Conservation (phyloP, 1,140 invertebrate genomes). For the Matsumurasca onukii region DNA sequence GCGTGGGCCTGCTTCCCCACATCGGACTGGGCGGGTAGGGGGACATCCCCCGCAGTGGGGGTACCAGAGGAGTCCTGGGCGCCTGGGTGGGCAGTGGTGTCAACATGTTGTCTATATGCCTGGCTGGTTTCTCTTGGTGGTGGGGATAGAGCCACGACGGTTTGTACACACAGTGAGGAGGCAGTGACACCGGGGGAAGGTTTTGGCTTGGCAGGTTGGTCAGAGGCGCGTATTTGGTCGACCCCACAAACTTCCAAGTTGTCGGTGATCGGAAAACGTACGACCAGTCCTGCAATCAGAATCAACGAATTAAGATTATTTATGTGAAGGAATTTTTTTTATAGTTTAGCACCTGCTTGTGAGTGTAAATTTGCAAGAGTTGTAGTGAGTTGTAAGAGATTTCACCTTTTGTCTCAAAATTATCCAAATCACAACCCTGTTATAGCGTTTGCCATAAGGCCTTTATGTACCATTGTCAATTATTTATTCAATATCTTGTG, state of each 20-base stretch:
- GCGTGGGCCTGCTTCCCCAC: slow-evolving; percentile 39
- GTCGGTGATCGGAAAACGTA: slow-evolving; percentile 83
- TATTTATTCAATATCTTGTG: no score
- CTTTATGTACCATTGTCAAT: no score
- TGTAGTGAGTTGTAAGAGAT: no score
- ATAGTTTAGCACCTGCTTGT: no score
- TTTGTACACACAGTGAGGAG: slow-evolving; percentile 79
- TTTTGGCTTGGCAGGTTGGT: slow-evolving; percentile 80
- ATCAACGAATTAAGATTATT: no score
- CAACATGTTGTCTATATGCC: slow-evolving; percentile 39
- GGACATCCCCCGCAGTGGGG: slow-evolving; percentile 17
- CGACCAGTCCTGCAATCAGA: slow-evolving; percentile 71
- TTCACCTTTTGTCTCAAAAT: no score
- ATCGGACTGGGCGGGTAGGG: slow-evolving; percentile 40
- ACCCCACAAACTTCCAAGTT: slow-evolving; percentile 81
- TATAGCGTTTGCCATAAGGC: no score
- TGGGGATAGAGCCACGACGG: slow-evolving; percentile 73
- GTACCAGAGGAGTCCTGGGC: not conserved
- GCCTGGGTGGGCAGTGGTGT: slow-evolving; percentile 22
- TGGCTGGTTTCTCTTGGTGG: slow-evolving; percentile 38
- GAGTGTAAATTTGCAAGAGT: no score
- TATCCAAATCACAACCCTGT: no score
- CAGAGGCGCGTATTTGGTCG: slow-evolving; percentile 89
- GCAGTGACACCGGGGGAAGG: slow-evolving; percentile 69
- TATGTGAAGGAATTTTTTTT: no score